Conservation (phyloP, 2,888 invertebrate genomes). For the Phlogophora meticulosa region DNA sequence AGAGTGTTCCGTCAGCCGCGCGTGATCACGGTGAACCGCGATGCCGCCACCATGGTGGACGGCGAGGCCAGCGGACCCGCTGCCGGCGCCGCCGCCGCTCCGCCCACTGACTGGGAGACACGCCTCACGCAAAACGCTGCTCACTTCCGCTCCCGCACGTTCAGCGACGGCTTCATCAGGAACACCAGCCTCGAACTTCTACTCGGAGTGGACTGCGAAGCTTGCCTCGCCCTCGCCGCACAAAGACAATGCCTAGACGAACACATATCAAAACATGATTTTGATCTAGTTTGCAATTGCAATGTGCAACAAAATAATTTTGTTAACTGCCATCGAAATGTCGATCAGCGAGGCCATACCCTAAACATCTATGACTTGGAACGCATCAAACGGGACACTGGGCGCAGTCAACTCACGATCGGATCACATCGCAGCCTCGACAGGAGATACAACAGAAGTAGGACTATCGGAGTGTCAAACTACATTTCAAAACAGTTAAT, state of each 20-base stretch:
- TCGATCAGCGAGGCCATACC: slow-evolving; percentile 84
- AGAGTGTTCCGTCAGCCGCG: slow-evolving; percentile 86
- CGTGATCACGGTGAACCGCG: slow-evolving; percentile 88
- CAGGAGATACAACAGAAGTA: slow-evolving; percentile 87
- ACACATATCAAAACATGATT: slow-evolving; percentile 84
- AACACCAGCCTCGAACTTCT: slow-evolving; percentile 89
- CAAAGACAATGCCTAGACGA: slow-evolving; percentile 84
- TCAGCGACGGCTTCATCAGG: slow-evolving; percentile 89
- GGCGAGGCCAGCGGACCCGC: slow-evolving; percentile 75
- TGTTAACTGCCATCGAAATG: slow-evolving; percentile 82
- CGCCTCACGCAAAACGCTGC: slow-evolving; percentile 77
- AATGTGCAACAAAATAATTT: slow-evolving; percentile 87
- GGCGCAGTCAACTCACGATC: slow-evolving; percentile 79
- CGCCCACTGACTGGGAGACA: slow-evolving; percentile 77
- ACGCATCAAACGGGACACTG: slow-evolving; percentile 84
- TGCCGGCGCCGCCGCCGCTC: slow-evolving; percentile 58
- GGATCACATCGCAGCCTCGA: slow-evolving; percentile 88
- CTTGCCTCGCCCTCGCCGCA: slow-evolving; percentile 87
- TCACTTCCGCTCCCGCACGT: slow-evolving; percentile 88
- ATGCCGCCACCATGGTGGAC: slow-evolving; percentile 89
- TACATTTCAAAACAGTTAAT: slow-evolving; percentile 89
- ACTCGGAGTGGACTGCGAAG: slow-evolving; percentile 89
- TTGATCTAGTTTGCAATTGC: slow-evolving; percentile 88
- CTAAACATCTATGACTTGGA: slow-evolving; percentile 88
- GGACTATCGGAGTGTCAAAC: slow-evolving; percentile 87